Evolutionary conservation across 2,888 invertebrate genomes (phyloP), one percentile per base, ranked within the genome.

Genomic region (Syrista parreyssii): DNA sequence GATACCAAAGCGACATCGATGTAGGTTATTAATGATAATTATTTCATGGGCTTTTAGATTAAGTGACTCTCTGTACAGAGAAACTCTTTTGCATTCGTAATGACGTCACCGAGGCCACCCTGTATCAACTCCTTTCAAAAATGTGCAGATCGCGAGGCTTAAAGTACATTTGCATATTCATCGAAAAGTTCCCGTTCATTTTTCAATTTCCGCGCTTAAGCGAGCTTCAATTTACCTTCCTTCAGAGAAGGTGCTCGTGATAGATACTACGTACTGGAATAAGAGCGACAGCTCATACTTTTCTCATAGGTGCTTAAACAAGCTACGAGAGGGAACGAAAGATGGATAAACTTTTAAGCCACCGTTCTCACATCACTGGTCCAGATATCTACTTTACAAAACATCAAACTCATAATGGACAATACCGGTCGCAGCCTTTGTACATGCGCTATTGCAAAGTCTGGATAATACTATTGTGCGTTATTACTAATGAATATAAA

Each of bases 81-180:
- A 55, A 9, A 9, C 23, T 55, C 55, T 55, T 55, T 72, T 76
- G 34, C 74, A 40, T 32, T 75, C 69, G 31, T 23, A 55, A 55
- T 55, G 55, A 55, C 55, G 55, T 55, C 55, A 55, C 23, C 55
- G 55, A 55, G 9, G 55, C 55, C 23, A 55, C 23, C 23, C 55
- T 55, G 23, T 55, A 55, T 23, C 55, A 55, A 71, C 31, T 33
- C 71, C 32, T 31, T 71, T 33, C 31, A 31, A 33, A 71, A 71
- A 71, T 33, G 12, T 71, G n/a, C 71, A 71, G 71, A 33, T 71
- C 32, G 31, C 32, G 33, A 71, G 32, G 71, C 69, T 69, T 73
- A 68, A 82, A 82, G 79, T 79, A 79, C 79, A 86, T 86, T 84
- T 88, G 83, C 84, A 84, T 86, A 87, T 84, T 86, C 83, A 86